Evolutionary conservation across 1,140 invertebrate species (phyloP).

Genomic region (Dufourea novaeangliae): DNA sequence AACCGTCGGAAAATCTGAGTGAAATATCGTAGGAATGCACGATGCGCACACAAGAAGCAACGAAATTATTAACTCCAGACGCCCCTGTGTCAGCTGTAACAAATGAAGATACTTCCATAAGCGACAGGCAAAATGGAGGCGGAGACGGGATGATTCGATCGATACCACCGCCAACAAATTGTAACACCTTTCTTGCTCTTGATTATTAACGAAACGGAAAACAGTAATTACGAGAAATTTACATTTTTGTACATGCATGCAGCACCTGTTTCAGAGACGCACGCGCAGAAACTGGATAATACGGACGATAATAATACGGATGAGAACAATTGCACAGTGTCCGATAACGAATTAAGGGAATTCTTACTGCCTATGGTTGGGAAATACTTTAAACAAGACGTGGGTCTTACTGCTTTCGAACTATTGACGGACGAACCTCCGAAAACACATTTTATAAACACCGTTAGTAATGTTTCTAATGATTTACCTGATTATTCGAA

Average conservation of each 20-base stretch:
- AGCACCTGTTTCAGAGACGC: conserved; percentile 22
- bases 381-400: conserved; percentile 35
- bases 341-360: neutral
- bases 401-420: conserved; percentile 46
- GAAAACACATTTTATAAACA: conserved; percentile 36
- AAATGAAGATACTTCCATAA: neutral
- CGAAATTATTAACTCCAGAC: neutral
- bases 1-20: too few relatives aligned
- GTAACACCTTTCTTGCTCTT: conserved; percentile 3
- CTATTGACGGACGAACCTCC: conserved; percentile 13
- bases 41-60: neutral
- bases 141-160: conserved; percentile 5
- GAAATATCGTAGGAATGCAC: neutral
- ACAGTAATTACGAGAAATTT: neutral
- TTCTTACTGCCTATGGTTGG: conserved; percentile 26
- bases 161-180: conserved; percentile 10
- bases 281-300: neutral
- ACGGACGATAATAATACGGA: neutral
- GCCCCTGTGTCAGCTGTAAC: neutral
- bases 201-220: neutral
- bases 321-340: neutral
- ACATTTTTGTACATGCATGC: neutral
- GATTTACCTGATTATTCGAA: neutral
- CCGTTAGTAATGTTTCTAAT: conserved; percentile 44
- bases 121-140: conserved; percentile 20